Percentiles rank a stretch among this genome's conserved stretches.
Evolutionary conservation across 1,140 invertebrate species (phyloP).

Genomic region (Drosophila parvula): DNA sequence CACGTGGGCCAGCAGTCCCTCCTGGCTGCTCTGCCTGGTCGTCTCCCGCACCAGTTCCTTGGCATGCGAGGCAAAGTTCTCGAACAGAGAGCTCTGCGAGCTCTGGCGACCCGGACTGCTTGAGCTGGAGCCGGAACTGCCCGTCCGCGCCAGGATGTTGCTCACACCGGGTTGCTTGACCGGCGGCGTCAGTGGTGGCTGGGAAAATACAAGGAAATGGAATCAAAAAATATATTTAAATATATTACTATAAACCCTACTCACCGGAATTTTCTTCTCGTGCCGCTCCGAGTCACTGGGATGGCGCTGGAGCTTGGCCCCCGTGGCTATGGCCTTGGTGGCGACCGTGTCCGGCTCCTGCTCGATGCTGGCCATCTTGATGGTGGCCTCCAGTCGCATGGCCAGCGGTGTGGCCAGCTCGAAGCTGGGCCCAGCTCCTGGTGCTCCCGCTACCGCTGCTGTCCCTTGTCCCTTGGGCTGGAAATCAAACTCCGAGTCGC

Average conservation of each 20-base stretch:
- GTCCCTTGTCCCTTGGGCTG: conserved; percentile 78
- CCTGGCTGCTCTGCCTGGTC: conserved; percentile 94
- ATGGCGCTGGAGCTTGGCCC: conserved; percentile 53
- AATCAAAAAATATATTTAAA: no score
- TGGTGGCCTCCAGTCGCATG: conserved; percentile 74
- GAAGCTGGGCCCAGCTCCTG: conserved; percentile 40
- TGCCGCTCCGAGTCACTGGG: conserved; percentile 63
- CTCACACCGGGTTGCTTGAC: conserved; percentile 87
- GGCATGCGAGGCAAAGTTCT: conserved; percentile 93
- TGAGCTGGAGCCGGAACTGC: conserved; percentile 87
- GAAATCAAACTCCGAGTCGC: conserved; percentile 88
- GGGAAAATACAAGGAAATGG: no score
- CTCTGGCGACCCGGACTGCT: conserved; percentile 87
- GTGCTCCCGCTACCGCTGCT: background rate
- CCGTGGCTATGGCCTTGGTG: conserved; percentile 22
- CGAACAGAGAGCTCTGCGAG: conserved; percentile 92
- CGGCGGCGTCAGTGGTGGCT: conserved; percentile 85
- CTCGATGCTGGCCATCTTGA: conserved; percentile 75
- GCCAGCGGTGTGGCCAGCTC: conserved; percentile 75
- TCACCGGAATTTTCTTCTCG: conserved; percentile 77
- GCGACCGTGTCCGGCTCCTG: conserved; percentile 56
- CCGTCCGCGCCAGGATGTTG: conserved; percentile 87
- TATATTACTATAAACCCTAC: background rate
- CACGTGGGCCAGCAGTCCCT: conserved; percentile 94
- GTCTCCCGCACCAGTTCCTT: conserved; percentile 94